phyloP scores from a whole-genome alignment of 2,797 vertebrate genomes.

The Sylvia borin region DNA sequence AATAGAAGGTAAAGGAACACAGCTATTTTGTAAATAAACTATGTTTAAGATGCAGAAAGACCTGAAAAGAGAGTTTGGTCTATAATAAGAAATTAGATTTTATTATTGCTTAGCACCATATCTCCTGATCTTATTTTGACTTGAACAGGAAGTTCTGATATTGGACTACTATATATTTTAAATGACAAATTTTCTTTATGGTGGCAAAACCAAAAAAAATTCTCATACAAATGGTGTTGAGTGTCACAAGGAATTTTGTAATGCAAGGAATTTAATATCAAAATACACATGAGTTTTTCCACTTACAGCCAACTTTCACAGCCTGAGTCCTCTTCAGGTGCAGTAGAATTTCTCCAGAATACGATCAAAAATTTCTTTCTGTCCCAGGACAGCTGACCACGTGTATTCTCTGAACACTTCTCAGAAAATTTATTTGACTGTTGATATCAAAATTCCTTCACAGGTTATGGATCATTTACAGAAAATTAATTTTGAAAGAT shows the following conservation, averaged over 20 bases:
- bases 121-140: background rate
- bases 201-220: background rate
- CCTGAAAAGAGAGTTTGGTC: background rate
- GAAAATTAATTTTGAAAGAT: background rate
- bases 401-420: background rate
- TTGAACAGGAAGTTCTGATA: background rate
- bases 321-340: background rate
- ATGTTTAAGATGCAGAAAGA: background rate
- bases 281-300: background rate
- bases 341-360: background rate
- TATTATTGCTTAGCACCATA: background rate
- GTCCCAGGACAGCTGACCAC: background rate
- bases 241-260: background rate
- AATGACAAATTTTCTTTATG: background rate
- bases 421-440: background rate
- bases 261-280: background rate
- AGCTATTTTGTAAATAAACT: background rate
- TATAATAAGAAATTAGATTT: slow-evolving; percentile 22
- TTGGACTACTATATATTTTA: background rate
- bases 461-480: background rate
- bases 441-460: background rate
- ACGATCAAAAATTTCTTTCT: background rate
- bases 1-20: background rate
- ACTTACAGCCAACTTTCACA: background rate
- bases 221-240: background rate